Percentiles rank a stretch among this genome's conserved stretches.
Evolutionary conservation across 2,113 vertebrate species (phyloP).

Genomic region (Myrmophylax atrothorax): DNA sequence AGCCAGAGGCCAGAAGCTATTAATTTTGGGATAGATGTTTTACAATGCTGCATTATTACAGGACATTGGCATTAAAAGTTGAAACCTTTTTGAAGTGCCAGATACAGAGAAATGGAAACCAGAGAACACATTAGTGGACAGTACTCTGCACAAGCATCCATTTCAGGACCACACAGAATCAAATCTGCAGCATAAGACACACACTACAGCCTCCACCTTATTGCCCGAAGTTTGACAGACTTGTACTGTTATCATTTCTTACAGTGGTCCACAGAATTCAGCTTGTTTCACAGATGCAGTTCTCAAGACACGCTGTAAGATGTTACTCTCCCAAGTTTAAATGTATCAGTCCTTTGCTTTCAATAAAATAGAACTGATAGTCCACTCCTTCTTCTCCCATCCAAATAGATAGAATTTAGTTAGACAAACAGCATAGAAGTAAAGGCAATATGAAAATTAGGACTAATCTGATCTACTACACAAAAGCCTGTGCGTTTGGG

Average conservation of each 20-base stretch:
- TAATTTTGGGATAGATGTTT: not conserved
- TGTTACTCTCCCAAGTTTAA: not conserved
- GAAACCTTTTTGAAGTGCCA: not conserved
- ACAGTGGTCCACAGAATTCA: not conserved
- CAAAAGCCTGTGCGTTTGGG: not conserved
- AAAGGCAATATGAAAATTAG: not conserved
- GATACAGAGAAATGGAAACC: not conserved
- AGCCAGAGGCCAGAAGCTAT: not conserved
- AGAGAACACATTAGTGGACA: not conserved
- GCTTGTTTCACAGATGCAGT: not conserved
- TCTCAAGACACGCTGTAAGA: not conserved
- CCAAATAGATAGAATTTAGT: not conserved
- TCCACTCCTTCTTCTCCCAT: not conserved
- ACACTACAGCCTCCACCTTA: not conserved
- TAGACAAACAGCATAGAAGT: not conserved
- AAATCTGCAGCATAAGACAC: not conserved
- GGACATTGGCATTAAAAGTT: not conserved
- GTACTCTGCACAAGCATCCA: not conserved
- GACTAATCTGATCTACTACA: not conserved
- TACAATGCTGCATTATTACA: not conserved
- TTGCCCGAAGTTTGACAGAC: not conserved
- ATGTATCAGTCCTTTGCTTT: not conserved
- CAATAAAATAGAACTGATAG: not conserved
- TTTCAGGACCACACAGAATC: not conserved
- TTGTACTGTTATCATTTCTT: not conserved